Conservation (phyloP, 2,113 vertebrate species). For the Corythaeola cristata region DNA sequence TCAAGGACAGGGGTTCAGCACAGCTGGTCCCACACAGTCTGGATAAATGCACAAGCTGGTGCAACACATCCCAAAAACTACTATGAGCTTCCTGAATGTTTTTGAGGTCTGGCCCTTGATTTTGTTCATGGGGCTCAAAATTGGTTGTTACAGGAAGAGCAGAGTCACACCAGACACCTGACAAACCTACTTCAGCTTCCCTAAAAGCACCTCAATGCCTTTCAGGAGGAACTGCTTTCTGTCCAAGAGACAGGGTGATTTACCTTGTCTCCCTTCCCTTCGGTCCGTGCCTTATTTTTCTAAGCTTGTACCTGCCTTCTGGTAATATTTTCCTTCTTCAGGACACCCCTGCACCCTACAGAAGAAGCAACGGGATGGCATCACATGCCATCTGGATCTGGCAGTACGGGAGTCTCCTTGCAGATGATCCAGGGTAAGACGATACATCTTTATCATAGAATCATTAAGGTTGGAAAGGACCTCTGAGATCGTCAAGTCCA, state of each 20-base stretch:
- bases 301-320: not conserved
- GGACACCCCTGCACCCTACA: not conserved
- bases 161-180: not conserved
- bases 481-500: no score
- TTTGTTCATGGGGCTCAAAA: not conserved
- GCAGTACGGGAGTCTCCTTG: not conserved
- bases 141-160: not conserved
- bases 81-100: not conserved
- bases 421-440: not conserved
- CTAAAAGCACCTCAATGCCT: not conserved
- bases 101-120: not conserved
- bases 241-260: not conserved
- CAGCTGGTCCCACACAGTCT: not conserved
- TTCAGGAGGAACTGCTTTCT: not conserved
- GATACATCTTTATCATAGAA: no score
- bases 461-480: no score
- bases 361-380: not conserved
- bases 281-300: not conserved
- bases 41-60: accelerated
- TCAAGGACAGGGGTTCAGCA: not conserved
- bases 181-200: not conserved
- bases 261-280: not conserved
- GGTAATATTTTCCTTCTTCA: not conserved
- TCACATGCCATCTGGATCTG: not conserved
- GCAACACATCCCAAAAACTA: not conserved